Evolutionary conservation across 2,113 vertebrate species (phyloP).

Genomic region (Myrmecobius fasciatus): DNA sequence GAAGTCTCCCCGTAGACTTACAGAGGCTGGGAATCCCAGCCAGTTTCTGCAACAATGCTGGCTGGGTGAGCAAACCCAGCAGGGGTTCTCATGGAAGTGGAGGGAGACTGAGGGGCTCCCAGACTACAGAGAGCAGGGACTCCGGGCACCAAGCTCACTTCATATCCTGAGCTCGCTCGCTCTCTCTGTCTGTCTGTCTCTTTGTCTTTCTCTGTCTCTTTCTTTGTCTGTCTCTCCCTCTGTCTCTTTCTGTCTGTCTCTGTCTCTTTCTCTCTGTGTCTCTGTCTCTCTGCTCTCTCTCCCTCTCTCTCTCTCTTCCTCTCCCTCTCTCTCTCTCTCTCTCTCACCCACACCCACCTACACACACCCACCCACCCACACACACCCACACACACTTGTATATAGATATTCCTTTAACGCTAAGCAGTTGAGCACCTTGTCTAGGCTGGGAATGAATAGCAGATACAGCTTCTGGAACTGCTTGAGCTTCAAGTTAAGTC

Average conservation of each 20-base stretch:
- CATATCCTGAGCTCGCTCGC: too few relatives aligned
- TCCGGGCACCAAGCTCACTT: neutral
- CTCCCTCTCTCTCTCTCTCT: too few relatives aligned
- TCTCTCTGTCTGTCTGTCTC: too few relatives aligned
- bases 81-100: neutral
- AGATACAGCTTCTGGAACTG: constrained; percentile 2
- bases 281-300: too few relatives aligned
- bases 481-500: constrained; percentile 30
- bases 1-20: neutral
- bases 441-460: constrained; percentile 17
- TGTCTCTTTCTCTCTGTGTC: too few relatives aligned
- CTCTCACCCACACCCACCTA: neutral
- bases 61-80: neutral
- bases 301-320: too few relatives aligned
- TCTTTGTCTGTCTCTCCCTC: too few relatives aligned
- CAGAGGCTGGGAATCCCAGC: neutral
- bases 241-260: too few relatives aligned
- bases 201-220: too few relatives aligned
- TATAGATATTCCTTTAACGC: constrained; percentile 20
- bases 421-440: neutral
- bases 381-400: neutral
- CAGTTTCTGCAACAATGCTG: neutral
- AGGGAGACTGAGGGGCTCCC: neutral
- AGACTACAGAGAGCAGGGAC: neutral
- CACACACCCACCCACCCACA: neutral